Base-by-base conservation (phyloP, 2,888 invertebrate species). In the Cotesia congregata region DNA sequence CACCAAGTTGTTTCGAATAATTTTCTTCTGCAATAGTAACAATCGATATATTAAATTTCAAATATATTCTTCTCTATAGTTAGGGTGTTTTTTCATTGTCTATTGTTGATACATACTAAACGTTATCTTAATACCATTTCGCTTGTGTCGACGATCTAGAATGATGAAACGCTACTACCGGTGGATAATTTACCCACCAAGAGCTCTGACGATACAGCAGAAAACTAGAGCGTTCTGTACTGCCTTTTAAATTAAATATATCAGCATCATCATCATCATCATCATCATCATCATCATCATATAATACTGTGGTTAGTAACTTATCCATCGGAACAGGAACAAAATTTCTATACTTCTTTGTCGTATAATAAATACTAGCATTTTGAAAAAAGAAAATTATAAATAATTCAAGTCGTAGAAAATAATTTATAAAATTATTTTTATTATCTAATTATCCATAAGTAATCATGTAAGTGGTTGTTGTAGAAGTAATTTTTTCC, bases 401-500 rank as follows among this genome's bases (percentile, higher is more conserved):
- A 50, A 50, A 7, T 50, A 50, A 12, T 50, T 7, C 12, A 50
- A 12, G 3, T 12, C 7, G 50, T 12, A 50, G 12, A 50, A 50
- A 50, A 50, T 50, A 50, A 50, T 50, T 50, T 50, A 50, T 50
- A 50, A 50, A 50, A 50, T 50, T 50, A 50, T 12, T 50, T 50
- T 50, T 50, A 50, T 50, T 50, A 50, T 50, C 50, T 50, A 50
- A 50, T 50, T 50, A 50, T 50, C 50, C 50, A 50, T 50, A 50
- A 50, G 50, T 50, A 50, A 50, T 50, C 50, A 50, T 12, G 50
- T 50, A 50, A 50, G 50, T 50, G 50, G 50, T 50, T 50, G 50
- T 50, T 50, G 50, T 50, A 50, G 50, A 50, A 12, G 50, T 50
- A 83, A 83, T 85, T 85, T 85, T 85, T 86, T 85, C 83, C 85